Conservation (phyloP, 2,888 invertebrate genomes). For the Tupiocoris notatus region DNA sequence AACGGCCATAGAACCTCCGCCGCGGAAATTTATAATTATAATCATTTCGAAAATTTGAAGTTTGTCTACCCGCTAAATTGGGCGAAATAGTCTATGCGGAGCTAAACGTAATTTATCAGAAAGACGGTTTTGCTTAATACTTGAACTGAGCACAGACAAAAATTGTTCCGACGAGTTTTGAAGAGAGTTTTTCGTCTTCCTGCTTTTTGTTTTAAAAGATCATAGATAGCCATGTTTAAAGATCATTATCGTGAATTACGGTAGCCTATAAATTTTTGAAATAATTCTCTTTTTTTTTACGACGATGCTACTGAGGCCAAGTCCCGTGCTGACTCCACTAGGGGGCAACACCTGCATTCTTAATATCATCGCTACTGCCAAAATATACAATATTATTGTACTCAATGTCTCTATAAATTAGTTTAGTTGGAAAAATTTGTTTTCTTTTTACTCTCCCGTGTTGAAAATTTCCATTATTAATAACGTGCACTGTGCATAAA, state of each 20-base stretch:
- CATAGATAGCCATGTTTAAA: slow-evolving; percentile 11
- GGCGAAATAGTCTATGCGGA: slow-evolving; percentile 32
- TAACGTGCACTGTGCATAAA: slow-evolving; percentile 46
- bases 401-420: slow-evolving; percentile 25
- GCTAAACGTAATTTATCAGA: slow-evolving; percentile 46
- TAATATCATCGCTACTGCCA: slow-evolving; percentile 13
- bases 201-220: slow-evolving; percentile 32
- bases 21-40: neutral
- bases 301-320: neutral
- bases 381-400: slow-evolving; percentile 26
- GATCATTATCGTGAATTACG: neutral
- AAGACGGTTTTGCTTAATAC: slow-evolving; percentile 48
- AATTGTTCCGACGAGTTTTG: slow-evolving; percentile 35
- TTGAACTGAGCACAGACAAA: slow-evolving; percentile 48
- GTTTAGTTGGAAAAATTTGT: slow-evolving; percentile 15
- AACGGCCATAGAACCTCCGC: neutral
- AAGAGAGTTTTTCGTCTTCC: slow-evolving; percentile 35
- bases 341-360: too few species aligned
- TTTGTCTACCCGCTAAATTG: slow-evolving; percentile 36
- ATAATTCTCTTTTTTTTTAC: neutral
- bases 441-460: slow-evolving; percentile 15
- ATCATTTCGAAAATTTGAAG: neutral
- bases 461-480: slow-evolving; percentile 35
- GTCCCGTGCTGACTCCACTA: too few species aligned
- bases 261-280: neutral